A percentile compares a stretch with the other conserved stretches of the same genome.
phyloP scores from a whole-genome alignment of 2,888 invertebrate genomes.

The Clitarchus hookeri region DNA sequence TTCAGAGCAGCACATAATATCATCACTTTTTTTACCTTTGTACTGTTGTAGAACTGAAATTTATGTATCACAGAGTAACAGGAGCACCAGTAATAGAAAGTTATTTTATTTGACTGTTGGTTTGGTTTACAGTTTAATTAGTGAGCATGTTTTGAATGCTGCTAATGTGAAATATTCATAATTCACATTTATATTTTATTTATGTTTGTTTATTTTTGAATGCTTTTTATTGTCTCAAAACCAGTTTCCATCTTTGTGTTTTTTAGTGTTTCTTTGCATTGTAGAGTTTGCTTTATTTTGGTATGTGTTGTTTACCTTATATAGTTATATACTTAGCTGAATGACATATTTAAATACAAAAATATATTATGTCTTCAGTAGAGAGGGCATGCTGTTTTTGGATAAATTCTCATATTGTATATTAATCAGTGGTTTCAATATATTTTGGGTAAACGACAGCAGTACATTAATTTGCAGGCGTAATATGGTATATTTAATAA shows the following conservation, averaged over 20 bases:
- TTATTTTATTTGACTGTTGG: neutral
- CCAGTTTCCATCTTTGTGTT: neutral
- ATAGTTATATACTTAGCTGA: neutral
- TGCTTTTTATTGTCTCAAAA: neutral
- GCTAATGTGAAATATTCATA: neutral
- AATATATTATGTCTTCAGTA: neutral
- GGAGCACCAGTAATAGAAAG: too few relatives aligned
- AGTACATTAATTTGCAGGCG: neutral
- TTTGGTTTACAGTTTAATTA: neutral
- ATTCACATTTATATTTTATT: neutral
- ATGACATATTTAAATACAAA: neutral
- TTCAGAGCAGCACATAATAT: too few relatives aligned
- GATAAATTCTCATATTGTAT: too few relatives aligned
- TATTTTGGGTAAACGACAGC: neutral
- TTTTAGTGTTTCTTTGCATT: neutral
- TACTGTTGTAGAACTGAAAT: too few relatives aligned
- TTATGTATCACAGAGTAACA: too few relatives aligned
- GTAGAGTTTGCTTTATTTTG: neutral
- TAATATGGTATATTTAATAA: neutral
- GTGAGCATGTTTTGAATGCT: neutral
- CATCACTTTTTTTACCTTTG: too few relatives aligned
- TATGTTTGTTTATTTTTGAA: slow-evolving; percentile 1
- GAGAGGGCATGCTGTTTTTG: neutral
- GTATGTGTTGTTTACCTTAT: too few relatives aligned
- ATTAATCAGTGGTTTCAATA: neutral